phyloP scores from a whole-genome alignment of 2,113 vertebrate species.

The Columba livia region DNA sequence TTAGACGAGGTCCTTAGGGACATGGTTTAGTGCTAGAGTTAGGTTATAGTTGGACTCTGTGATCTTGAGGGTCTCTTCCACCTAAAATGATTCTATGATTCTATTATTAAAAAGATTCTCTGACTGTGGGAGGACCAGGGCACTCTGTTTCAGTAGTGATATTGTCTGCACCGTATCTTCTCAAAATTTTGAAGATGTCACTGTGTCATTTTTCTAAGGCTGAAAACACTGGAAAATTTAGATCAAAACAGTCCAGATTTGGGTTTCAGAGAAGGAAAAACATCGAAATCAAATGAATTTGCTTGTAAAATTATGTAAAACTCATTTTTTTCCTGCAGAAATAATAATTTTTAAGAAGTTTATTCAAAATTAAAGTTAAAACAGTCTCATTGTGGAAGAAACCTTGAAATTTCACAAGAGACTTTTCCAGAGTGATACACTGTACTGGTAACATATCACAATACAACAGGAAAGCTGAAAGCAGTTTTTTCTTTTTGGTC shows the following conservation, averaged over 20 bases:
- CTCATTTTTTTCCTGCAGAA: background rate
- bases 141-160: background rate
- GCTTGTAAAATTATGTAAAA: background rate
- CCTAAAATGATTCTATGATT: too few relatives aligned
- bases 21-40: too few relatives aligned
- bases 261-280: background rate
- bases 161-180: background rate
- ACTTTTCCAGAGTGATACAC: background rate
- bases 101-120: background rate
- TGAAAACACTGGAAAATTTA: background rate
- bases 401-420: background rate
- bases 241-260: background rate
- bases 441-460: background rate
- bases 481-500: background rate
- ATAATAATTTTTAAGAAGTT: background rate
- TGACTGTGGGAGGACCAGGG: background rate
- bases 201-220: background rate
- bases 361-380: background rate
- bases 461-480: background rate
- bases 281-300: background rate
- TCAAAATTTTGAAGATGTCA: background rate
- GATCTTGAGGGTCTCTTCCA: too few relatives aligned
- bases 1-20: too few relatives aligned
- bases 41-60: too few relatives aligned
- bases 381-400: background rate